Conservation (phyloP, 2,113 vertebrate species). For the Alectura lathami region DNA sequence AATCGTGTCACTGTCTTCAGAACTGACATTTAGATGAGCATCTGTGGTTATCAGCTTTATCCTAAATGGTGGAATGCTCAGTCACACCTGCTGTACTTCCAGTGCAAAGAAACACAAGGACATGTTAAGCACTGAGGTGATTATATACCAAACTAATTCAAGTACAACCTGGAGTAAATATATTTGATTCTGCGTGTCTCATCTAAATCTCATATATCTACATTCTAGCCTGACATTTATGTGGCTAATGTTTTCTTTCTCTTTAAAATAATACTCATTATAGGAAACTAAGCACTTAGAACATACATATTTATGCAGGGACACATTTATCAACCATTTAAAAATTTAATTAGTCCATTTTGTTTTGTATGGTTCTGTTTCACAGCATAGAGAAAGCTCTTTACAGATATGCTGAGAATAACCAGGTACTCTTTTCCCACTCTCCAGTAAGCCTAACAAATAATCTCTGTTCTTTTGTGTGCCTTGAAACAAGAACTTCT, state of each 20-base stretch:
- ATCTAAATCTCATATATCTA: slow-evolving; percentile 9
- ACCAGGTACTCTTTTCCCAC: not conserved
- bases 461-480: not conserved
- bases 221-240: slow-evolving; percentile 1
- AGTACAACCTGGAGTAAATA: not conserved
- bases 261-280: slow-evolving; percentile 11
- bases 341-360: not conserved
- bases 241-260: not conserved
- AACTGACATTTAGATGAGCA: not conserved
- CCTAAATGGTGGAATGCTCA: not conserved
- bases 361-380: not conserved
- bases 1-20: not conserved
- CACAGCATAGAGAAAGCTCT: not conserved
- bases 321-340: not conserved
- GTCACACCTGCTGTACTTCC: not conserved
- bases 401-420: not conserved
- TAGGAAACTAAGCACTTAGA: not conserved
- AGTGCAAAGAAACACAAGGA: not conserved
- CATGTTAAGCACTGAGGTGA: not conserved
- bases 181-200: not conserved
- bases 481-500: not conserved
- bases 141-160: not conserved
- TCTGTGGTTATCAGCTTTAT: not conserved
- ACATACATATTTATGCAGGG: not conserved
- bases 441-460: not conserved